Conservation (phyloP, 1,140 invertebrate genomes). For the Leptonema lineaticorne region DNA sequence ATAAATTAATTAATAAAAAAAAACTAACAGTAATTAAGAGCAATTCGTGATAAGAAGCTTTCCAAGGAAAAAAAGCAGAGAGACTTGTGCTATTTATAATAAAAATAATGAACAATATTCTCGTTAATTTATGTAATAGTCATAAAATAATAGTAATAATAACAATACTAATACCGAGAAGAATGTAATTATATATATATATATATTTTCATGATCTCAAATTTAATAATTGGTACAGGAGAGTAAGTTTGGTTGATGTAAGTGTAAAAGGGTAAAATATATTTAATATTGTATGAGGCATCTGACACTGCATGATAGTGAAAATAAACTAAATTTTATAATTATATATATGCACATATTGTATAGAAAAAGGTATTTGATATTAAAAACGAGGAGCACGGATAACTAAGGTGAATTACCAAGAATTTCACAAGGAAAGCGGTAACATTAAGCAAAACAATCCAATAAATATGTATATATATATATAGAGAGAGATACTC, state of each 20-base stretch:
- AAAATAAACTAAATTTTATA: constrained; percentile 31
- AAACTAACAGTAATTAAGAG: constrained; percentile 19
- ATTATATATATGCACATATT: too few species aligned
- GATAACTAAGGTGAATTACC: constrained; percentile 54
- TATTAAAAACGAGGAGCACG: constrained; percentile 53
- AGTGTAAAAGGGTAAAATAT: too few species aligned
- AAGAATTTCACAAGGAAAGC: constrained; percentile 59
- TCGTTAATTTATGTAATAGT: too few species aligned
- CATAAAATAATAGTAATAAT: background rate
- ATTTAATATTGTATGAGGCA: constrained; percentile 32
- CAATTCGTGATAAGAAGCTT: constrained; percentile 22
- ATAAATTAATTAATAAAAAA: too few species aligned
- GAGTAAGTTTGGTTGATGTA: too few species aligned
- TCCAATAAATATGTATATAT: constrained; percentile 53
- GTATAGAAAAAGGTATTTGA: constrained; percentile 38
- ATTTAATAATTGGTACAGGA: background rate
- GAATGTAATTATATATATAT: too few species aligned
- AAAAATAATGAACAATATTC: too few species aligned
- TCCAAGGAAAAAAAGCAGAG: constrained; percentile 31
- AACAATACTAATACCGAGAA: too few species aligned
- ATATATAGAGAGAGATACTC: too few species aligned
- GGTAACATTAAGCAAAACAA: constrained; percentile 60
- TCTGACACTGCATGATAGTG: constrained; percentile 39
- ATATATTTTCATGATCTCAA: too few species aligned
- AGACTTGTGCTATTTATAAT: constrained; percentile 33